Evolutionary conservation across 2,113 vertebrate genomes (phyloP).

Genomic region (Centropus bengalensis): DNA sequence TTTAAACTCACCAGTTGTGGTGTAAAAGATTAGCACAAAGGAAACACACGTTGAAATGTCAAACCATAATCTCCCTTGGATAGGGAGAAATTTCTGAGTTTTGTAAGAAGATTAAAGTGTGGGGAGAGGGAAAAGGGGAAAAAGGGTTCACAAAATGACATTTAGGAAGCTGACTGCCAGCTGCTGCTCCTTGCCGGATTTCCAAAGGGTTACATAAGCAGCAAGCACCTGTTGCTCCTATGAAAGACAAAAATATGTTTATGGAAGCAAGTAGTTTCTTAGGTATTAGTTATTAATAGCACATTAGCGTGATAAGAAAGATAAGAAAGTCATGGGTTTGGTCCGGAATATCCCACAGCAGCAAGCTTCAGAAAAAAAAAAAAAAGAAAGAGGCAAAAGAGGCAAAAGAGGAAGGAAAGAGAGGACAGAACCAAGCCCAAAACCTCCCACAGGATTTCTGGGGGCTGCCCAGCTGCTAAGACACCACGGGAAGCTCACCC

Average conservation of each 20-base stretch:
- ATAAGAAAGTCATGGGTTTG: background rate
- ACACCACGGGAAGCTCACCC: background rate
- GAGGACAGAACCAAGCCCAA: background rate
- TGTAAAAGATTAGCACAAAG: background rate
- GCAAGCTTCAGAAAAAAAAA: background rate
- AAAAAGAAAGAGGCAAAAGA: no score
- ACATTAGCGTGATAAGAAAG: background rate
- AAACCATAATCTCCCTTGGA: background rate
- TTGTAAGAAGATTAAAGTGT: background rate
- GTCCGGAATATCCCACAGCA: background rate
- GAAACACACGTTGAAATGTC: background rate
- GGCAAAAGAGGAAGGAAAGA: background rate
- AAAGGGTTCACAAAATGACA: background rate
- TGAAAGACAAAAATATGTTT: background rate
- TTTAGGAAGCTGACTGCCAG: background rate
- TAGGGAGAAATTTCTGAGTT: background rate
- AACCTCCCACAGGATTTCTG: background rate
- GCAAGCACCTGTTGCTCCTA: conserved; percentile 1
- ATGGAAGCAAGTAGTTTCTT: background rate
- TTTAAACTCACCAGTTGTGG: background rate
- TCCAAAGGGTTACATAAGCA: background rate
- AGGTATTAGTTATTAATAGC: background rate
- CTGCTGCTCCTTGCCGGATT: background rate
- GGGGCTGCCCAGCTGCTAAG: background rate
- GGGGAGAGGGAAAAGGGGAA: background rate